phyloP scores from a whole-genome alignment of 2,888 invertebrate genomes.

The Amphipyra berbera region DNA sequence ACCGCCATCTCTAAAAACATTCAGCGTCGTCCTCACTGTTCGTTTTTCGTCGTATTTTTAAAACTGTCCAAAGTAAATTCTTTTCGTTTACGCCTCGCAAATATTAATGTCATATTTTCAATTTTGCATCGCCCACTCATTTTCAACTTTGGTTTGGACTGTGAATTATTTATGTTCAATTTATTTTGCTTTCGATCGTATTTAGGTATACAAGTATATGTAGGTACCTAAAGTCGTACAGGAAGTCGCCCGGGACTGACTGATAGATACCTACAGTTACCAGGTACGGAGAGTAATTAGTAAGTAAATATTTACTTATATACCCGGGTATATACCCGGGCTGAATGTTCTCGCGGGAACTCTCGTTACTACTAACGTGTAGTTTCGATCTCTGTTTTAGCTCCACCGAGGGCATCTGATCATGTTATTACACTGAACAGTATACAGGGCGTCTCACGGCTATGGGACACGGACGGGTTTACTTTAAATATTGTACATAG shows the following conservation, averaged over 20 bases:
- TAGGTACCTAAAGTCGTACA: background rate
- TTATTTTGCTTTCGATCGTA: conserved; percentile 10
- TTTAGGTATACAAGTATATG: background rate
- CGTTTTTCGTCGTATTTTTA: conserved; percentile 1
- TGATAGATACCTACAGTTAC: background rate
- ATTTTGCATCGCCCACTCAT: background rate
- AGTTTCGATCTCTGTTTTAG: background rate
- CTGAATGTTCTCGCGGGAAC: background rate
- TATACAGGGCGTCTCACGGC: no score
- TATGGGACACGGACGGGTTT: no score
- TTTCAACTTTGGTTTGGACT: background rate
- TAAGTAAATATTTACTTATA: no score
- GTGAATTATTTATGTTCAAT: conserved; percentile 5
- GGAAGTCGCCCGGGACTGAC: background rate
- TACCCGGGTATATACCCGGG: no score
- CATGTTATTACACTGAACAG: background rate
- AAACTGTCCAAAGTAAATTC: conserved; percentile 5
- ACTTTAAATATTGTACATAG: no score
- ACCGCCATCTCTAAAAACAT: background rate
- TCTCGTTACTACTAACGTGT: background rate
- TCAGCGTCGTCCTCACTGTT: background rate
- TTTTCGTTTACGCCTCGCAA: conserved; percentile 6
- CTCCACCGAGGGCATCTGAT: background rate
- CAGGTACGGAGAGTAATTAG: background rate
- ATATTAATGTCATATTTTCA: conserved; percentile 12